phyloP scores from a whole-genome alignment of 2,888 invertebrate species.

The Philaethria dido region DNA sequence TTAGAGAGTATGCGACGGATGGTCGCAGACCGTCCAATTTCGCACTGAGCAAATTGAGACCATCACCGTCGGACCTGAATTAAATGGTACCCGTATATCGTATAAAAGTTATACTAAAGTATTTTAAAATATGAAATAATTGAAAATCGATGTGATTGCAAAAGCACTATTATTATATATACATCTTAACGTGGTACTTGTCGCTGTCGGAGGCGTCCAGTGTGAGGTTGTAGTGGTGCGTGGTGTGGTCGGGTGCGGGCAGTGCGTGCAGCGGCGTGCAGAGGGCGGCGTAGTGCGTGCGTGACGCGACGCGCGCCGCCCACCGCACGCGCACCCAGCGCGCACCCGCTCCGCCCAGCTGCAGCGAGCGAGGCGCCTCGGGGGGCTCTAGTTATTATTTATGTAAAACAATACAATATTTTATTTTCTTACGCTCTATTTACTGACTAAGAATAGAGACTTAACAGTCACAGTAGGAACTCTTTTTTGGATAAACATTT shows the following conservation, averaged over 20 bases:
- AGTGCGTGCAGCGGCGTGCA: conserved; percentile 56
- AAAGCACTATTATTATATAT: background rate
- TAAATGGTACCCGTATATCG: background rate
- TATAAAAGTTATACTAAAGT: too few species aligned
- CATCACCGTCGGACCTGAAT: conserved; percentile 52
- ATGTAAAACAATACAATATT: too few species aligned
- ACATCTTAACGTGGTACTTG: conserved; percentile 44
- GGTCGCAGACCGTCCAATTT: conserved; percentile 84
- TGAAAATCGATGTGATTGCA: background rate
- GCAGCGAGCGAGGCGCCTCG: conserved; percentile 86
- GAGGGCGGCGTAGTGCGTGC: conserved; percentile 52
- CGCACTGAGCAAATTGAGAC: conserved; percentile 50
- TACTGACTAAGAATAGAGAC: too few species aligned
- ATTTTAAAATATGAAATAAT: too few species aligned
- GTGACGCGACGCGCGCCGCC: conserved; percentile 56
- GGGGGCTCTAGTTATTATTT: conserved; percentile 91
- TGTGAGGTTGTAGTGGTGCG: conserved; percentile 56
- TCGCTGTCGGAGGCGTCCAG: conserved; percentile 48
- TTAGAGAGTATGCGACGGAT: conserved; percentile 87
- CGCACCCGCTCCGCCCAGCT: conserved; percentile 84
- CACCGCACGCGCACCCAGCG: conserved; percentile 85
- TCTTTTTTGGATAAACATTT: background rate
- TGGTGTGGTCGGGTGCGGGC: conserved; percentile 50
- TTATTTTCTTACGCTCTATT: too few species aligned
- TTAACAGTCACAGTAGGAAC: too few species aligned